These are phyloP conservation scores for Eulemur mongoz DNA, from an alignment of 2,797 vertebrate genomes.

Conservation along the genomic window DNA sequence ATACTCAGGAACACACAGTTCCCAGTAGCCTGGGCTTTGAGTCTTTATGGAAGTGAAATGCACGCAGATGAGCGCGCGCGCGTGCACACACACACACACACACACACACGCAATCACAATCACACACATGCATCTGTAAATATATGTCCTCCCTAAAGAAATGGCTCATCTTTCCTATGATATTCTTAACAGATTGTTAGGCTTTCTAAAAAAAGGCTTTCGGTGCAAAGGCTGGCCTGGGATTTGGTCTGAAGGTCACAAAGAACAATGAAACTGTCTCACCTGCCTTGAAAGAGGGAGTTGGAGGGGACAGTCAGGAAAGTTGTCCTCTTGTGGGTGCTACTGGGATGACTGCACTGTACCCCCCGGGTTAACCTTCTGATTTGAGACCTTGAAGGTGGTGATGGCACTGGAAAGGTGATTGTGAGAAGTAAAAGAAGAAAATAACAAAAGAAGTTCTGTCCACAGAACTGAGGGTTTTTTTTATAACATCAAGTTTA, in stretches of 20 bases:
- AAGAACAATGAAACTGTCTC: slow-evolving; percentile 55
- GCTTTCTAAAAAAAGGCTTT: slow-evolving; percentile 60
- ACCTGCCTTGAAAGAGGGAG: slow-evolving; percentile 11
- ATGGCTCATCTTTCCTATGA: slow-evolving; percentile 80
- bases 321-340: background rate
- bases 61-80: background rate
- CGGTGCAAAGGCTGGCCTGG: slow-evolving; percentile 53
- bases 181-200: slow-evolving; percentile 69
- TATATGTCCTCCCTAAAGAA: slow-evolving; percentile 61
- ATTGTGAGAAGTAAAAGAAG: background rate
- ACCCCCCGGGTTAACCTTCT: background rate
- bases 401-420: slow-evolving; percentile 42
- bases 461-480: background rate
- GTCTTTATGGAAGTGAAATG: slow-evolving; percentile 58
- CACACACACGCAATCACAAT: background rate
- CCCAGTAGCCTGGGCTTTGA: slow-evolving; percentile 35
- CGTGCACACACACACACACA: background rate
- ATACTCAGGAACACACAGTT: slow-evolving; percentile 31
- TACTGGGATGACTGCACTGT: background rate
- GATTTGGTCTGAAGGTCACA: slow-evolving; percentile 70
- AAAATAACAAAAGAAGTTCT: background rate
- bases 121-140: slow-evolving; percentile 38
- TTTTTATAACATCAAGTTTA: slow-evolving; percentile 58
- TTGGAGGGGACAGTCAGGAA: background rate
- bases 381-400: slow-evolving; percentile 31